Percentiles rank a stretch among this genome's conserved stretches.
phyloP scores from a whole-genome alignment of 1,140 invertebrate species.

The Pachypsylla venusta region DNA sequence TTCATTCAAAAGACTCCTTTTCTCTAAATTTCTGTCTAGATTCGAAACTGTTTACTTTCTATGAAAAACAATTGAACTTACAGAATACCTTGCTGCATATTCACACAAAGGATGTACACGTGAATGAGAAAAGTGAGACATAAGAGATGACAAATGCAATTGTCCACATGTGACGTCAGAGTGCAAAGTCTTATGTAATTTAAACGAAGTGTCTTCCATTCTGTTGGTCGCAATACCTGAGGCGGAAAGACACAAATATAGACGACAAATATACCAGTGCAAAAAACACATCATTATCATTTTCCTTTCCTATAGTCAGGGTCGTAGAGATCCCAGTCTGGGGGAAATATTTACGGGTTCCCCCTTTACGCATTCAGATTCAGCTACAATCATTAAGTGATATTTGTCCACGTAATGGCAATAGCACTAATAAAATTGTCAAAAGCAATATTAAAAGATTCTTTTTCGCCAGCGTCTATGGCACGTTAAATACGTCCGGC shows the following conservation, averaged over 20 bases:
- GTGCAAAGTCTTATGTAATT: constrained; percentile 17
- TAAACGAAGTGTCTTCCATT: constrained; percentile 17
- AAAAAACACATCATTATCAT: background rate
- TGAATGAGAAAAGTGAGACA: constrained; percentile 16
- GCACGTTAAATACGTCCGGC: no score
- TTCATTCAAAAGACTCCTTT: no score
- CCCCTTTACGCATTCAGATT: background rate
- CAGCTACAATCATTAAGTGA: no score
- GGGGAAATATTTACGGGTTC: background rate
- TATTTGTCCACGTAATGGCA: no score
- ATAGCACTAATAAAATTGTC: no score
- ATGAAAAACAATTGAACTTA: no score
- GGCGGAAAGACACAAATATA: constrained; percentile 7
- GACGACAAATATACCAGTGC: background rate
- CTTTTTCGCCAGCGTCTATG: no score
- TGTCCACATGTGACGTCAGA: constrained; percentile 11
- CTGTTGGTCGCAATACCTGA: constrained; percentile 10
- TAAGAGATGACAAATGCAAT: constrained; percentile 18
- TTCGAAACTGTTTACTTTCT: no score
- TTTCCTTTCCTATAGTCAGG: background rate
- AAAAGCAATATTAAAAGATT: no score
- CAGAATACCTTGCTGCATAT: constrained; percentile 15
- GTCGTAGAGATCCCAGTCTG: background rate
- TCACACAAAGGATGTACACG: constrained; percentile 17
- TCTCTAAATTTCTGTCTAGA: no score